Evolutionary conservation across 1,140 invertebrate genomes (phyloP).

Genomic region (Palaemon carinicauda): DNA sequence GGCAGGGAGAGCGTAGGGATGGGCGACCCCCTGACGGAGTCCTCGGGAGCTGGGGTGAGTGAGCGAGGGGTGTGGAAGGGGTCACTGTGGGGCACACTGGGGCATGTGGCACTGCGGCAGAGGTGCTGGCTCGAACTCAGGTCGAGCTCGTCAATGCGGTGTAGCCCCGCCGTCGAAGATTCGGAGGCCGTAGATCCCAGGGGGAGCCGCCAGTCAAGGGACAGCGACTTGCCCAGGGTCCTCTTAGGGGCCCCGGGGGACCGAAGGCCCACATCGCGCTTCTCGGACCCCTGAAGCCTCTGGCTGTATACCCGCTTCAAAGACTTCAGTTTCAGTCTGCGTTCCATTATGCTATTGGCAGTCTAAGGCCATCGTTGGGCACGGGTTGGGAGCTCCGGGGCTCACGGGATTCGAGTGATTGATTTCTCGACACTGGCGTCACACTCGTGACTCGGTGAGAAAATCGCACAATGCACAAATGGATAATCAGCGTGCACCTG

Average conservation of each 20-base stretch:
- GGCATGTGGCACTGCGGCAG: conserved; percentile 44
- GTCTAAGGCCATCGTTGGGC: background rate
- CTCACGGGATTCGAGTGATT: background rate
- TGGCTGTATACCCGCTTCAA: conserved; percentile 53
- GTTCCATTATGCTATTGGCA: conserved; percentile 28
- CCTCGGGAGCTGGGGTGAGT: conserved; percentile 62
- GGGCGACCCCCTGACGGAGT: conserved; percentile 67
- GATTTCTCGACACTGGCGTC: background rate
- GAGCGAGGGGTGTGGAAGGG: conserved; percentile 26
- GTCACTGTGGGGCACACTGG: conserved; percentile 59
- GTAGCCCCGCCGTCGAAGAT: conserved; percentile 31
- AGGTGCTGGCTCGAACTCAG: conserved; percentile 45
- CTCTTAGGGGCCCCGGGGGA: conserved; percentile 42
- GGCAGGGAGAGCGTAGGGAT: background rate
- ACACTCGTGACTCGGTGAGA: background rate
- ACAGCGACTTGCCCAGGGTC: conserved; percentile 42
- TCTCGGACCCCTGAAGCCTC: conserved; percentile 42
- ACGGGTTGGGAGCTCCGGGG: background rate
- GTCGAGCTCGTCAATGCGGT: conserved; percentile 41
- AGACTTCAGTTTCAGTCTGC: conserved; percentile 51
- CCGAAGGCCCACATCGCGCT: conserved; percentile 36
- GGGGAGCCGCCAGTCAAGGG: conserved; percentile 47
- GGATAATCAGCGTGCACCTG: no score
- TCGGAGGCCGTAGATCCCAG: conserved; percentile 58
- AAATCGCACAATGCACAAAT: background rate